These are phyloP conservation scores for Frankliniella fusca DNA, from an alignment of 2,888 invertebrate genomes.

Conservation along the genomic window DNA sequence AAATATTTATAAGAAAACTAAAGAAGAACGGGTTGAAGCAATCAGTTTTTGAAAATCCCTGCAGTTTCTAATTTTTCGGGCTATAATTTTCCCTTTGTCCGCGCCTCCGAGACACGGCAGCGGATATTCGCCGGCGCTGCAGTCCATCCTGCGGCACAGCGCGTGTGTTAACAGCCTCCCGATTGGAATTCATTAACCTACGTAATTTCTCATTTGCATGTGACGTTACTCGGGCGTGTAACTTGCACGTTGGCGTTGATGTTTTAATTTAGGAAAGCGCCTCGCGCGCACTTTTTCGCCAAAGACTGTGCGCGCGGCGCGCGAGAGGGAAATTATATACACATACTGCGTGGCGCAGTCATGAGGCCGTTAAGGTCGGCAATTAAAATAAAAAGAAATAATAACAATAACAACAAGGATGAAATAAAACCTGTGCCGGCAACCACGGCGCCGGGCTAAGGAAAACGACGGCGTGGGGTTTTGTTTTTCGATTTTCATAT, in stretches of 20 bases:
- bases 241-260: conserved; percentile 11
- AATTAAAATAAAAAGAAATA: conserved; percentile 4
- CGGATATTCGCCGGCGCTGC: neutral
- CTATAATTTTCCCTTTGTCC: neutral
- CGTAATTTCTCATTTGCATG: conserved; percentile 15
- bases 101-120: neutral
- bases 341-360: neutral
- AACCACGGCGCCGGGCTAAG: neutral
- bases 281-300: neutral
- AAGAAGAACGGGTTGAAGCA: no score
- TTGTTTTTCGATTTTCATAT: neutral
- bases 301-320: neutral
- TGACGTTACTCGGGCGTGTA: conserved; percentile 16
- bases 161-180: neutral
- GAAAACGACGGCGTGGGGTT: neutral
- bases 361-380: neutral
- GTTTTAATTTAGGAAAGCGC: neutral
- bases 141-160: neutral
- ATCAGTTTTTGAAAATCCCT: no score
- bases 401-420: neutral
- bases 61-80: no score
- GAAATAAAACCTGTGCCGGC: no score
- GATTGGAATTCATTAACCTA: conserved; percentile 24
- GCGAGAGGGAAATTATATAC: neutral
- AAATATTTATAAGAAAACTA: no score